Percentiles rank a stretch among this genome's conserved stretches.
Evolutionary conservation across 2,797 vertebrate species (phyloP).

Genomic region (Craterocephalus amniculus): DNA sequence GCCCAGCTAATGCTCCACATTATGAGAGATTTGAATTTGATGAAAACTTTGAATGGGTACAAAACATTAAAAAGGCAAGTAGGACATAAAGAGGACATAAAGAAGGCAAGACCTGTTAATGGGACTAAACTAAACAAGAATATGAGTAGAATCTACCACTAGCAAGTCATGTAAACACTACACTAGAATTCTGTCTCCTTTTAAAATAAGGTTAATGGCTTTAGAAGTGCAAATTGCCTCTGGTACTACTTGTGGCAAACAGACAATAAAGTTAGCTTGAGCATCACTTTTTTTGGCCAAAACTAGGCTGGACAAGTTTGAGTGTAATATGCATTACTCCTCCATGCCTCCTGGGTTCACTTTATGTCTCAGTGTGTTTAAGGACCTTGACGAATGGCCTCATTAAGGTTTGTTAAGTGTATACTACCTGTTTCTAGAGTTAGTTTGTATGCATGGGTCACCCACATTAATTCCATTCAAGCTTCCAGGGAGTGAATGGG

Average conservation of each 20-base stretch:
- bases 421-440: conserved; percentile 60
- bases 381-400: conserved; percentile 67
- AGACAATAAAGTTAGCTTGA: not conserved
- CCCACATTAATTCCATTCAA: conserved; percentile 61
- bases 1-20: not conserved
- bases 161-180: not conserved
- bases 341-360: conserved; percentile 40
- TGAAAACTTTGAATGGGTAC: not conserved
- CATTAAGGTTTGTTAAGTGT: conserved; percentile 66
- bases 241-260: conserved; percentile 14
- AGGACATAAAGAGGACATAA: too few relatives aligned
- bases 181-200: not conserved
- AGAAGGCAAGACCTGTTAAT: not conserved
- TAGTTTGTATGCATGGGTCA: conserved; percentile 69
- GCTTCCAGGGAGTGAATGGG: conserved; percentile 48
- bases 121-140: not conserved
- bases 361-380: conserved; percentile 50
- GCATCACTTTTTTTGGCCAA: conserved; percentile 22
- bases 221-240: not conserved
- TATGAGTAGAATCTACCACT: not conserved
- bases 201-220: not conserved
- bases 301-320: conserved; percentile 37
- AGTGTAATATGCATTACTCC: conserved; percentile 26
- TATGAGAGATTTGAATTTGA: not conserved
- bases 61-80: not conserved